Conservation (phyloP, 1,140 invertebrate genomes). For the Coptotermes formosanus region DNA sequence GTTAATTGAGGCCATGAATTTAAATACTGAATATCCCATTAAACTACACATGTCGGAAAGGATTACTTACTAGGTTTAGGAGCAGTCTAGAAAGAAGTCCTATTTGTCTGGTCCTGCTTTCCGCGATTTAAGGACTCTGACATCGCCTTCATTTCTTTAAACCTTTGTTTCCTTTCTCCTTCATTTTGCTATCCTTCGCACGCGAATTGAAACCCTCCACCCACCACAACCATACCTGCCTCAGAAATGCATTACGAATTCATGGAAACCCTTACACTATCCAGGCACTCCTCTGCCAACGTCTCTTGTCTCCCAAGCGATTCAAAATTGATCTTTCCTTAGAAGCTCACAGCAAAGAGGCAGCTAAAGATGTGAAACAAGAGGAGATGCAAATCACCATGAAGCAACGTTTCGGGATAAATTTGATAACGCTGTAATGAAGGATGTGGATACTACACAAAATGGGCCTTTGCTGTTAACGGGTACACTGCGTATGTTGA, state of each 20-base stretch:
- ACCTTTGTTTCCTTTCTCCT: not conserved
- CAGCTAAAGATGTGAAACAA: not conserved
- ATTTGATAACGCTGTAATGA: not conserved
- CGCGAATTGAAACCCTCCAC: conserved; percentile 1
- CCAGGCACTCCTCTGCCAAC: not conserved
- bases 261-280: not conserved
- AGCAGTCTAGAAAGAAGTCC: not conserved
- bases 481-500: not conserved
- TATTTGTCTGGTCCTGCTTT: not conserved
- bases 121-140: not conserved
- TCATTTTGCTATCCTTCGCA: conserved; percentile 15
- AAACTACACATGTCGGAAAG: not conserved
- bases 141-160: not conserved
- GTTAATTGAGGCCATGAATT: not conserved
- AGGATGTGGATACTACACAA: not conserved
- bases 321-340: not conserved
- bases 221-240: not conserved
- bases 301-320: not conserved
- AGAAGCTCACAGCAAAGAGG: not conserved
- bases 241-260: conserved; percentile 1
- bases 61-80: not conserved
- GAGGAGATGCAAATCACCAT: not conserved
- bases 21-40: not conserved
- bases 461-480: not conserved
- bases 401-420: not conserved